Percentiles rank a stretch among this genome's conserved stretches.
phyloP scores from a whole-genome alignment of 2,888 invertebrate species.

The Andrena hattorfiana region DNA sequence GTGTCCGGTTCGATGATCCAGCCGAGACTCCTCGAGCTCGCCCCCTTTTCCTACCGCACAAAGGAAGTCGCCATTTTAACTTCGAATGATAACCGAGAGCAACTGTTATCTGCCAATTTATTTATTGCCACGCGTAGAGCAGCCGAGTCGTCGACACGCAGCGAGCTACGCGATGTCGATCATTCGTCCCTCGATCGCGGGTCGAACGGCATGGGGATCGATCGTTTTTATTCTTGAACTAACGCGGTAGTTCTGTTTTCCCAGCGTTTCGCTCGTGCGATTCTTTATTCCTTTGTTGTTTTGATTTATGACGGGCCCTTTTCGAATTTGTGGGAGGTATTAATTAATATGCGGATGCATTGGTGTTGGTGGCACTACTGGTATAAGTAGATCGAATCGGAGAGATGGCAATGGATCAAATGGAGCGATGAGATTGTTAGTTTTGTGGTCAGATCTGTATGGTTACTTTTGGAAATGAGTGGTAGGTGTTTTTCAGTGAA shows the following conservation, averaged over 20 bases:
- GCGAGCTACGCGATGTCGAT: slow-evolving; percentile 21
- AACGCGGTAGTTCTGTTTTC: not conserved
- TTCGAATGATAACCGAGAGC: slow-evolving; percentile 70
- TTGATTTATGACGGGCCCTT: not conserved
- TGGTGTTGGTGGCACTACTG: no score
- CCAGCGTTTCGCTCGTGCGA: not conserved
- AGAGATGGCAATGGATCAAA: no score
- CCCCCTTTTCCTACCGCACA: slow-evolving; percentile 62
- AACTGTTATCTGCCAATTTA: slow-evolving; percentile 74
- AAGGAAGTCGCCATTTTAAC: slow-evolving; percentile 76
- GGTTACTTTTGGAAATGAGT: no score
- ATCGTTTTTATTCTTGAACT: not conserved
- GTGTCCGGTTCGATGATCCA: slow-evolving; percentile 58
- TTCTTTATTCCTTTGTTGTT: not conserved
- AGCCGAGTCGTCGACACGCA: slow-evolving; percentile 57
- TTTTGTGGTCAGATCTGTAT: no score
- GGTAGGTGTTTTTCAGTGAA: not conserved
- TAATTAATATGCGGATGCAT: not conserved
- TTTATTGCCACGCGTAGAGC: slow-evolving; percentile 74
- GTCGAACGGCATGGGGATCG: not conserved
- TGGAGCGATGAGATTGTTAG: no score
- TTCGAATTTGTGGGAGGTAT: not conserved
- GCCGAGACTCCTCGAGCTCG: slow-evolving; percentile 56
- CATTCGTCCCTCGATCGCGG: not conserved
- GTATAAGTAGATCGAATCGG: no score